Conservation (phyloP, 2,113 vertebrate genomes). For the Corydoras sp. region DNA sequence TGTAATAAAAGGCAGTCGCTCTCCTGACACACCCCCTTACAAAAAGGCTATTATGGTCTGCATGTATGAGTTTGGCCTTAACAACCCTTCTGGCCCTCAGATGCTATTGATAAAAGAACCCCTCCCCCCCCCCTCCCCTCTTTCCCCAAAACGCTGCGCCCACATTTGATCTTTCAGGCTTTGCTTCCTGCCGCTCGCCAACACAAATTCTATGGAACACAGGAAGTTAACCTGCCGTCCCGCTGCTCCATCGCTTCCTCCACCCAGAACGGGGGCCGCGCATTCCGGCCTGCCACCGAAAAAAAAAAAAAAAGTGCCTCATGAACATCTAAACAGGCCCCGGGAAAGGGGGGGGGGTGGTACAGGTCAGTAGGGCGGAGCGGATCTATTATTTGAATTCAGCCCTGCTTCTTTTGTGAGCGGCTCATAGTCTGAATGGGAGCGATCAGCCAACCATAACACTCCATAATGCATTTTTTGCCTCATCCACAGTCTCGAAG, state of each 20-base stretch:
- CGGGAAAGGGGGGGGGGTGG: slow-evolving; percentile 1
- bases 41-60: too few relatives aligned
- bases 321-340: slow-evolving; percentile 31
- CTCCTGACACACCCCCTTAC: too few relatives aligned
- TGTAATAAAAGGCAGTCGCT: too few relatives aligned
- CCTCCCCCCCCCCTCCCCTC: too few relatives aligned
- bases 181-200: slow-evolving; percentile 34
- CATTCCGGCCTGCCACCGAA: slow-evolving; percentile 31
- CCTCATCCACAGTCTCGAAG: slow-evolving; percentile 71
- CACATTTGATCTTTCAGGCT: slow-evolving; percentile 23
- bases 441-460: slow-evolving; percentile 68
- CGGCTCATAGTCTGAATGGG: slow-evolving; percentile 64
- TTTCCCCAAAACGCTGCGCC: not conserved
- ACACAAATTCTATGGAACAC: slow-evolving; percentile 23
- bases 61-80: too few relatives aligned
- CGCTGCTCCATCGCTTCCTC: slow-evolving; percentile 27
- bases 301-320: slow-evolving; percentile 23
- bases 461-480: slow-evolving; percentile 68
- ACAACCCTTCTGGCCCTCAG: too few relatives aligned
- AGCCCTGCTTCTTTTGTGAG: slow-evolving; percentile 63
- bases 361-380: slow-evolving; percentile 17
- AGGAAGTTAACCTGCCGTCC: slow-evolving; percentile 41
- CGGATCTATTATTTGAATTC: slow-evolving; percentile 66
- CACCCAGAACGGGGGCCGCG: slow-evolving; percentile 25
- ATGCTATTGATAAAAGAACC: too few relatives aligned